A percentile compares a stretch with the other conserved stretches of the same genome.
These are phyloP conservation scores for Myopa testacea DNA, from an alignment of 2,888 invertebrate genomes.

Conservation along the genomic window DNA sequence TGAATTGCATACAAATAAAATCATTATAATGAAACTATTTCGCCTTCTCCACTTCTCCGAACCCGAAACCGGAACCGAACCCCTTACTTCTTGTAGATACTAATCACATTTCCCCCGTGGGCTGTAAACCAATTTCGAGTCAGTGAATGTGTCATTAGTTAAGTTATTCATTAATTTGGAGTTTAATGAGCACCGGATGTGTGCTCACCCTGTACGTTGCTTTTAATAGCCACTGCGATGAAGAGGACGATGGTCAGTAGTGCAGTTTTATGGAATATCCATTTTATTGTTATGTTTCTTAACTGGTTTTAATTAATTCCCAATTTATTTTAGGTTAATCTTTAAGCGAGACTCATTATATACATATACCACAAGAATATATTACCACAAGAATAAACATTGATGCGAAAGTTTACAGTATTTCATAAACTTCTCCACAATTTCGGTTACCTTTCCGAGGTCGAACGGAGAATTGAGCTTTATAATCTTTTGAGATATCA, in stretches of 20 bases:
- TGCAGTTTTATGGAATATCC: constrained; percentile 23
- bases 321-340: constrained; percentile 24
- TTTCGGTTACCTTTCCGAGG: too few species aligned
- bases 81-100: constrained; percentile 27
- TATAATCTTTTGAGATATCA: too few species aligned
- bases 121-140: constrained; percentile 53
- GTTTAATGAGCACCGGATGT: constrained; percentile 24
- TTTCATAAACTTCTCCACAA: too few species aligned
- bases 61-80: too few species aligned
- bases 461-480: too few species aligned
- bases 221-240: too few species aligned
- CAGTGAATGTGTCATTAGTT: constrained; percentile 47
- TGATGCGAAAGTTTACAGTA: too few species aligned
- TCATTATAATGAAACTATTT: constrained; percentile 46
- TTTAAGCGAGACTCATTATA: background rate
- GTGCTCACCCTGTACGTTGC: too few species aligned
- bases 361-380: too few species aligned
- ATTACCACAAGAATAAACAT: too few species aligned
- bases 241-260: background rate
- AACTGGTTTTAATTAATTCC: constrained; percentile 32
- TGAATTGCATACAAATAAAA: constrained; percentile 49
- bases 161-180: constrained; percentile 47
- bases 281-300: constrained; percentile 17
- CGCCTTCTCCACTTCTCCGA: background rate
- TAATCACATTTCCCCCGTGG: constrained; percentile 54